Base-by-base conservation (phyloP, 2,797 vertebrate species). In the Ambastaia sidthimunki region DNA sequence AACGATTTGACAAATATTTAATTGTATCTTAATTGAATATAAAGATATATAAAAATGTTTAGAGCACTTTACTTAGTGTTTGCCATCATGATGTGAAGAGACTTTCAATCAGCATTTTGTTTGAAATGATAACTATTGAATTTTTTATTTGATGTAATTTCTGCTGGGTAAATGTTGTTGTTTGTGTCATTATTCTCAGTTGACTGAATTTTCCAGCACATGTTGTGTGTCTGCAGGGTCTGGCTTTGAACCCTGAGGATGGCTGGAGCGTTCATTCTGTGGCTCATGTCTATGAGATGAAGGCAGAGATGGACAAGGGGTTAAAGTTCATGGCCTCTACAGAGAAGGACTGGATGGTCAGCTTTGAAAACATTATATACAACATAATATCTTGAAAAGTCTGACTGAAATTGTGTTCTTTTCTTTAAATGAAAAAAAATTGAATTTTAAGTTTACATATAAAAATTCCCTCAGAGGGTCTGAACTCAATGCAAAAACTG, bases 221-320 rank as follows among this genome's bases (percentile, higher is more conserved):
- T 15, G 1, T 23, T 44, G 3, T 57, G 2, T 41, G 9, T 21
- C n/a, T 66, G 0, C 72, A 99, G 98, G 96, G 94, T 31, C 91
- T 99, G 28, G 85, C 93, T 52, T 37, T 96, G 80, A 90, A 92
- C 62, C 94, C 88, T 0, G 91, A 90, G 0, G 98, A 99, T 0
- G 95, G 94, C 0, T 99, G 98, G 98, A 90, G 95, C 0, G 95
- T 94, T 60, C 98, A 99, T 80, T 88, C 97, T 0, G 11, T 98
- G 0, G 97, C 97, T 31, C 98, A 99, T 0, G 48, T 98, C 23
- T 92, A 94, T 25, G 98, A 99, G 90, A 98, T 99, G 98, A 96
- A 86, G 79, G 96, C 94, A 0, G 95, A 97, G 66, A 21, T 96
- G 87, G 90, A 95, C 82, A 93, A 92, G 3, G 96, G 97, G 0